Percentiles rank a stretch among this genome's conserved stretches.
These are phyloP conservation scores for Hermatobates lingyangjiaoensis DNA, from an alignment of 1,140 invertebrate species.

Conservation along the genomic window DNA sequence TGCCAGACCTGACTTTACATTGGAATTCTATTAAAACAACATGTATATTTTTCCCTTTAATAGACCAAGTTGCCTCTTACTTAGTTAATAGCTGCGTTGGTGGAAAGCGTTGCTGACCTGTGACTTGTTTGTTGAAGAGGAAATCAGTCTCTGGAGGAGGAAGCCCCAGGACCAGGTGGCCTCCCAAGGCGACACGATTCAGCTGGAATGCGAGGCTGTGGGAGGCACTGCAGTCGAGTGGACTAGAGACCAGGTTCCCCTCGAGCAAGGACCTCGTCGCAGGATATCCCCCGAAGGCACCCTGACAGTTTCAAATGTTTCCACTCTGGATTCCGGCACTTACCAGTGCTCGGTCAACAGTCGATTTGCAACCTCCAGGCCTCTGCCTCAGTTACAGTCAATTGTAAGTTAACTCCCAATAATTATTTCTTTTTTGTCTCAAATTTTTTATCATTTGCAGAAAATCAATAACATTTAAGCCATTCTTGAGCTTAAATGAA, in stretches of 20 bases:
- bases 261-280: conserved; percentile 30
- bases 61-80: no score
- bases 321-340: conserved; percentile 37
- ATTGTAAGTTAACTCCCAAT: conserved; percentile 45
- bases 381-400: conserved; percentile 41
- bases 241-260: conserved; percentile 40
- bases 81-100: no score
- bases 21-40: no score
- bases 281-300: conserved; percentile 36
- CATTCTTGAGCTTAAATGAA: no score
- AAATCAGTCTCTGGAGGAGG: conserved; percentile 20
- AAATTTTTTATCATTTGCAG: no score
- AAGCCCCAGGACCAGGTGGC: conserved; percentile 22
- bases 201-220: conserved; percentile 39
- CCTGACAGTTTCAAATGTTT: conserved; percentile 38
- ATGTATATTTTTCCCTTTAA: no score
- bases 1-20: no score
- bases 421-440: no score
- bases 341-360: conserved; percentile 57
- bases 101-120: no score
- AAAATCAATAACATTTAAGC: no score
- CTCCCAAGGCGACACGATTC: conserved; percentile 28
- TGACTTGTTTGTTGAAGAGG: no score
- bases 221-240: conserved; percentile 50
- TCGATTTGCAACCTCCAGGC: conserved; percentile 38